Conservation (phyloP, 2,888 invertebrate species). For the Metacarcinus magister region DNA sequence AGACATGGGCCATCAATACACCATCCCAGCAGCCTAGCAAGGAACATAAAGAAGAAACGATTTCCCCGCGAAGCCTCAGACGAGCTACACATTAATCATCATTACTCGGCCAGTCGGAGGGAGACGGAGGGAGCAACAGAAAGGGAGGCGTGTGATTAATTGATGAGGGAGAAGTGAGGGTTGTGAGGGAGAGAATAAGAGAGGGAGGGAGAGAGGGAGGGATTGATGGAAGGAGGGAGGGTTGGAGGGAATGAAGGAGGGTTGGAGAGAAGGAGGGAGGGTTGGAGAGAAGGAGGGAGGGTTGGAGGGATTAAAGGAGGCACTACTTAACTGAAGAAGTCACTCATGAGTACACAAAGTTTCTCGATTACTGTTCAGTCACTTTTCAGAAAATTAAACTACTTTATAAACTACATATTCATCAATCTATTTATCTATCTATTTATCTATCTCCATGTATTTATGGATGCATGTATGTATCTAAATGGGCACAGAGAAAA, state of each 20-base stretch:
- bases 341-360: background rate
- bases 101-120: background rate
- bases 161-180: background rate
- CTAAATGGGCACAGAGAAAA: no score
- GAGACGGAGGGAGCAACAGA: background rate
- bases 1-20: conserved; percentile 5
- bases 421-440: background rate
- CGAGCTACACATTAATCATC: conserved; percentile 46
- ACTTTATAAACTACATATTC: background rate
- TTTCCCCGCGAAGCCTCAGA: background rate
- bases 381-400: background rate
- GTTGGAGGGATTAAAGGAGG: background rate
- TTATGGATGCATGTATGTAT: background rate
- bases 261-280: background rate
- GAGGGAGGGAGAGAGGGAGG: background rate
- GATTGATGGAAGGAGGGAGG: no score
- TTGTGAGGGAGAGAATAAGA: background rate
- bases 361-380: background rate
- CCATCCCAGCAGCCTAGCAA: background rate
- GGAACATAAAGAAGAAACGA: conserved; percentile 51
- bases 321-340: background rate
- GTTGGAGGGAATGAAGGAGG: no score
- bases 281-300: background rate
- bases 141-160: conserved; percentile 36
- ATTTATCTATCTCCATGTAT: background rate